phyloP scores from a whole-genome alignment of 2,888 invertebrate genomes.

The Drosophila nr. perissopoda region DNA sequence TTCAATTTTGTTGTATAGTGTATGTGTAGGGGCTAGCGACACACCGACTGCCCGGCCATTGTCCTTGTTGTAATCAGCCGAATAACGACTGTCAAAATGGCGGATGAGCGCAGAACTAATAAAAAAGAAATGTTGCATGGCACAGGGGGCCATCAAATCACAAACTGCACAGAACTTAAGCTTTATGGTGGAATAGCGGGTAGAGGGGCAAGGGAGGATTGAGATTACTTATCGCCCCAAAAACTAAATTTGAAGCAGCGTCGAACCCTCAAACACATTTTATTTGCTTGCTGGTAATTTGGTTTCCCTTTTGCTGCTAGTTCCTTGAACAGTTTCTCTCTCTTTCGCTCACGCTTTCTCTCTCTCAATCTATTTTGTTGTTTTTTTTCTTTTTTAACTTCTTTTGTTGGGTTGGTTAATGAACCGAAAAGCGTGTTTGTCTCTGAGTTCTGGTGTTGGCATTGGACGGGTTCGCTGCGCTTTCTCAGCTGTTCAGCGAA shows the following conservation, averaged over 20 bases:
- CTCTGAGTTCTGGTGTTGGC: constrained; percentile 52
- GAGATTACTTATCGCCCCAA: constrained; percentile 56
- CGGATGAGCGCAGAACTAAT: constrained; percentile 75
- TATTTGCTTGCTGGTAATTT: constrained; percentile 77
- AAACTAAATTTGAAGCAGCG: constrained; percentile 54
- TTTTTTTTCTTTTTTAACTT: constrained; percentile 28
- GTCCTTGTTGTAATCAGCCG: constrained; percentile 76
- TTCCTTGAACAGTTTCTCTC: constrained; percentile 42
- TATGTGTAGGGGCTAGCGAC: constrained; percentile 9
- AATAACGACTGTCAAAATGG: constrained; percentile 76
- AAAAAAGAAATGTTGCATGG: constrained; percentile 71
- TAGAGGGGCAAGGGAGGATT: neutral
- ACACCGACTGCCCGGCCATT: constrained; percentile 36
- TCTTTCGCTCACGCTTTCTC: neutral
- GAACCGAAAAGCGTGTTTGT: constrained; percentile 77
- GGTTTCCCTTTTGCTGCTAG: constrained; percentile 66
- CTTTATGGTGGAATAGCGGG: neutral
- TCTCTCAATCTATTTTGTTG: neutral
- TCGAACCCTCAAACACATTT: constrained; percentile 76
- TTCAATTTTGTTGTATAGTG: constrained; percentile 28
- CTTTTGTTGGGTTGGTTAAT: constrained; percentile 75
- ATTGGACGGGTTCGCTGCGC: constrained; percentile 59
- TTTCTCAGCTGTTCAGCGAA: constrained; percentile 45
- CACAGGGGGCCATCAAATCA: constrained; percentile 47
- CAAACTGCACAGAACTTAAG: constrained; percentile 64